phyloP scores from a whole-genome alignment of 2,797 vertebrate genomes.

The Pangasius sanitwongsei region DNA sequence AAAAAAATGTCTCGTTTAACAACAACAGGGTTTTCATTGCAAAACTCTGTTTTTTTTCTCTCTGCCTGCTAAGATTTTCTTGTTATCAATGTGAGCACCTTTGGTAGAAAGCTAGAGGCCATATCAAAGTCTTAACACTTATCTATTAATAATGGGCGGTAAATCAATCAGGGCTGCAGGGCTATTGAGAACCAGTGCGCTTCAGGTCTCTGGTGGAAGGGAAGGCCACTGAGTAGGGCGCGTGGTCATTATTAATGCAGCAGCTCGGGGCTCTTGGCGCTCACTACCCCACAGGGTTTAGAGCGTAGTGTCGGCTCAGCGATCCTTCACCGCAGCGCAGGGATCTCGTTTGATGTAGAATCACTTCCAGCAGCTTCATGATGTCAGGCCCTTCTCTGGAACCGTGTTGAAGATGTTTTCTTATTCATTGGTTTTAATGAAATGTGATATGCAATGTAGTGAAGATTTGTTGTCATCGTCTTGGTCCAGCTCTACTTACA shows the following conservation, averaged over 20 bases:
- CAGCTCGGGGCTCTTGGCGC: conserved; percentile 37
- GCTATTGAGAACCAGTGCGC: conserved; percentile 55
- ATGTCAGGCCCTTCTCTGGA: conserved; percentile 10
- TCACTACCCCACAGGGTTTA: conserved; percentile 37
- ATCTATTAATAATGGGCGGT: conserved; percentile 67
- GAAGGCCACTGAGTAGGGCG: conserved; percentile 41
- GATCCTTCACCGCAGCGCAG: conserved; percentile 32
- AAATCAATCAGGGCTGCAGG: conserved; percentile 69
- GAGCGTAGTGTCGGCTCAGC: conserved; percentile 43
- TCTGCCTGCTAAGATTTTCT: background rate
- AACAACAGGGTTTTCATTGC: background rate
- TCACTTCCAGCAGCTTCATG: conserved; percentile 5
- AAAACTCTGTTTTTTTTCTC: background rate
- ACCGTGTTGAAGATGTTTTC: background rate
- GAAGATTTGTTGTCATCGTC: background rate
- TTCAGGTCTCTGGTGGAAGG: conserved; percentile 57
- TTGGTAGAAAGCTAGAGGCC: conserved; percentile 47
- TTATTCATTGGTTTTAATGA: background rate
- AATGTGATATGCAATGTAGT: background rate
- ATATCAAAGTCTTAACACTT: conserved; percentile 68
- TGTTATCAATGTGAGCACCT: conserved; percentile 3
- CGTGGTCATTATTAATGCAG: conserved; percentile 59
- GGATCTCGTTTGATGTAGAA: conserved; percentile 44
- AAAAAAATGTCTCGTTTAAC: background rate
- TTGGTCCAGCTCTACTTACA: background rate